Percentiles rank a stretch among this genome's conserved stretches.
phyloP scores from a whole-genome alignment of 1,140 invertebrate species.

The Caenorhabditis briggsae region DNA sequence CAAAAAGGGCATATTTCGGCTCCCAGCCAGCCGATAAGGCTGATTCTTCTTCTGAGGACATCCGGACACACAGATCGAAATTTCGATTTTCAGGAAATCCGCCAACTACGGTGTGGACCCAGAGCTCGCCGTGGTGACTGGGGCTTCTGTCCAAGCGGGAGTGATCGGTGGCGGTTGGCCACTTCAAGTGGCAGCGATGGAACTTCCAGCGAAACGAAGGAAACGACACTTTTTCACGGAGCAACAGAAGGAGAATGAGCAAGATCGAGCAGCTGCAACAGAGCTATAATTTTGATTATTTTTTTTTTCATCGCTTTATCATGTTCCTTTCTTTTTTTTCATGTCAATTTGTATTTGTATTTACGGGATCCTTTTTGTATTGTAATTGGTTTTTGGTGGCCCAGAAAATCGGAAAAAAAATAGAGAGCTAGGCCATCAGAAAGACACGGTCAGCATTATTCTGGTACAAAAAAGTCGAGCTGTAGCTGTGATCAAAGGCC shows the following conservation, averaged over 20 bases:
- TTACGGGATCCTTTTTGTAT: constrained; percentile 11
- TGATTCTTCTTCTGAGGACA: too few species aligned
- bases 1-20: neutral
- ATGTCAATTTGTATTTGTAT: neutral
- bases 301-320: neutral
- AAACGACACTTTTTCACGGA: constrained; percentile 72
- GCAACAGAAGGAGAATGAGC: constrained; percentile 46
- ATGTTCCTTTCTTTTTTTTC: neutral
- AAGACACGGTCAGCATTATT: too few species aligned
- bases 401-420: neutral
- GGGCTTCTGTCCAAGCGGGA: constrained; percentile 80
- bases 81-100: constrained; percentile 76
- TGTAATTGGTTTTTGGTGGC: neutral
- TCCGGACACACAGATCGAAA: too few species aligned
- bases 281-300: neutral
- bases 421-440: too few species aligned
- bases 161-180: constrained; percentile 81
- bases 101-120: constrained; percentile 80
- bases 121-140: constrained; percentile 80
- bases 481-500: too few species aligned
- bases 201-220: constrained; percentile 78
- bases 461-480: too few species aligned
- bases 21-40: too few species aligned
- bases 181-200: constrained; percentile 80
- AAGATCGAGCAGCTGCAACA: neutral